Conservation (phyloP, 2,888 invertebrate species). For the Chloroclystis v-ata region DNA sequence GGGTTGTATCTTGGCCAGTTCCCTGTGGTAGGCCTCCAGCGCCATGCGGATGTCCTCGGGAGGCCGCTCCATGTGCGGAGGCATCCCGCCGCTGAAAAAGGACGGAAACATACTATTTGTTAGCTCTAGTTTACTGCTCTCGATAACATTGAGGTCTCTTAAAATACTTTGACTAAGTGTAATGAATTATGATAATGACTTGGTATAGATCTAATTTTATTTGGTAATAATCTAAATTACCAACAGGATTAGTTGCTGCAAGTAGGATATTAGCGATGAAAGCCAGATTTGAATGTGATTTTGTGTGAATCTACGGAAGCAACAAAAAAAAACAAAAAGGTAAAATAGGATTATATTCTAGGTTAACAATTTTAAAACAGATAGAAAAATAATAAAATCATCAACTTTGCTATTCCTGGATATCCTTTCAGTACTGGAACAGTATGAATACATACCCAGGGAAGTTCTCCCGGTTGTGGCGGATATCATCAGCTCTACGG, state of each 20-base stretch:
- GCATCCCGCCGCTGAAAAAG: slow-evolving; percentile 86
- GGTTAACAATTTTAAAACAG: background rate
- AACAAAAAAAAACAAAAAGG: background rate
- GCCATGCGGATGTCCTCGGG: slow-evolving; percentile 94
- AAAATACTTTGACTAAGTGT: too few species aligned
- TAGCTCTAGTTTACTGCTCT: slow-evolving; percentile 79
- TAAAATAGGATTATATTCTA: background rate
- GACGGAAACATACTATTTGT: slow-evolving; percentile 88
- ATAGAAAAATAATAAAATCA: background rate
- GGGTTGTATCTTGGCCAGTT: slow-evolving; percentile 91
- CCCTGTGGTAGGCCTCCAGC: slow-evolving; percentile 94
- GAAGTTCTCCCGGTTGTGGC: slow-evolving; percentile 86
- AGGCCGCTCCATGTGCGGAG: slow-evolving; percentile 77
- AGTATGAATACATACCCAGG: slow-evolving; percentile 81
- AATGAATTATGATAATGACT: too few species aligned
- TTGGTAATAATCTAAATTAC: too few species aligned
- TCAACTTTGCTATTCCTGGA: too few species aligned
- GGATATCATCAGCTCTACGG: slow-evolving; percentile 83
- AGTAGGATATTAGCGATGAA: background rate
- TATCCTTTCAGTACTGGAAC: too few species aligned
- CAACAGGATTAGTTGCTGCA: background rate
- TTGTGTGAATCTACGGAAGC: background rate
- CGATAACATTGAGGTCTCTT: slow-evolving; percentile 36
- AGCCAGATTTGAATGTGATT: background rate
- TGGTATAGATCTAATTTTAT: too few species aligned